Base-by-base conservation (phyloP, 2,113 vertebrate species). In the Aramus guarauna region DNA sequence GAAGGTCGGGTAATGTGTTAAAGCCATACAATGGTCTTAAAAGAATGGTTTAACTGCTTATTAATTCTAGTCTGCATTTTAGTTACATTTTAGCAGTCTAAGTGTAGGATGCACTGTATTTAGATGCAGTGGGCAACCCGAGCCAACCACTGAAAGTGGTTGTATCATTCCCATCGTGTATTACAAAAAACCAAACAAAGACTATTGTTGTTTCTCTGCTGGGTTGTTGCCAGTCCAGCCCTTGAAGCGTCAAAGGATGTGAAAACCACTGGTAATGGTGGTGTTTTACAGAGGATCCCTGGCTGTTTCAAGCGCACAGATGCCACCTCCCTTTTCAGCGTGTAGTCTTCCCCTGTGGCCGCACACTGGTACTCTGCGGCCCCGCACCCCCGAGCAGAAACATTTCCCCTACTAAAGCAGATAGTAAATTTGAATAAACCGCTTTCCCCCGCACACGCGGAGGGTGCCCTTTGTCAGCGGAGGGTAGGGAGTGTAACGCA, bases 241-340 rank as follows among this genome's bases (percentile, higher is more conserved):
- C 53, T 39, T 55, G 63, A 27, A 43, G 43, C 63, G 24, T 6
- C 24, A 13, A 7, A n/a, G 56, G 58, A 45, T 20, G 7, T 15
- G 6, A 32, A 24, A 27, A 20, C 2, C 11, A 5, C 14, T 8
- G 6, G 27, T 20, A 10, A 8, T 2, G 9, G 5, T 23, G 8
- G 23, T 8, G 27, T 50, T 37, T 9, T 27, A 26, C 22, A 15
- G 34, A 2, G 7, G 4, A 4, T 4, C 14, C 36, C 24, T 20
- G 45, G 4, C n/a, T 41, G 23, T n/a, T 13, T 23, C 47, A 14
- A 1, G 32, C 36, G 12, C 0, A 0, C 17, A 5, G 11, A 0
- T 5, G 15, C 0, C 2, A 4, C 39, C 39, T 34, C 34, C 16
- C 1, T 34, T 26, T 16, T 32, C 17, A 6, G 16, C 2, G 6